Evolutionary conservation across 2,888 invertebrate species (phyloP), one percentile per base, ranked within the genome.

Genomic region (Epirrita christyi): DNA sequence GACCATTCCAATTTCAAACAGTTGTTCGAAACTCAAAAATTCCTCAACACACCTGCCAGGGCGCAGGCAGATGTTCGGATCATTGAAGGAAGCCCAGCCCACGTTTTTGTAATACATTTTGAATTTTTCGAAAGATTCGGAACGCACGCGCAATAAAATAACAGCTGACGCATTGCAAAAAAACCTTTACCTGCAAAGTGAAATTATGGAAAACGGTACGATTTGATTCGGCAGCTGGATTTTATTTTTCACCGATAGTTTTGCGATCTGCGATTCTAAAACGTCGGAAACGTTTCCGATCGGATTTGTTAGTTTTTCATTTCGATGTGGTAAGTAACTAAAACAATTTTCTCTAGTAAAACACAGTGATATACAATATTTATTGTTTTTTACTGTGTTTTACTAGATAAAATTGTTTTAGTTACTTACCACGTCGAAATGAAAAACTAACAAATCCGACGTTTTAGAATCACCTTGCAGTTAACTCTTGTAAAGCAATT

Each of bases 101-200:
- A 55, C 66, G 63, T 48, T 52, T 41, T 58, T 48, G 48, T 29
- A 6, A 32, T 42, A 42, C 32, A 15, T 44, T 53, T 28, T 29
- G 36, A 58, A 52, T 47, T 32, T 55, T 79, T 86, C 82, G 59
- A 76, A 80, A 78, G 80, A 80, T 80, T 81, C 73, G 66, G 75
- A 80, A 84, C 74, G 77, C 79, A 75, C 76, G 80, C 80, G 82
- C 83, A 73, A 21, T 73, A 70, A 49, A 70, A 62, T 61, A 81
- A 81, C 90, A 89, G 86, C 88, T 89, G 90, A 85, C 85, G 70
- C 66, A 66, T 69, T 63, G 65, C 64, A 72, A 64, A 71, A 75
- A 81, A 81, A 78, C 71, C 64, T 73, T 70, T 86, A 86, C 86
- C 86, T 85, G 85, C 55, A 15, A 28, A 70, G 63, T 59, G 57